Conservation (phyloP, 2,113 vertebrate species). For the Scytalopus superciliaris region DNA sequence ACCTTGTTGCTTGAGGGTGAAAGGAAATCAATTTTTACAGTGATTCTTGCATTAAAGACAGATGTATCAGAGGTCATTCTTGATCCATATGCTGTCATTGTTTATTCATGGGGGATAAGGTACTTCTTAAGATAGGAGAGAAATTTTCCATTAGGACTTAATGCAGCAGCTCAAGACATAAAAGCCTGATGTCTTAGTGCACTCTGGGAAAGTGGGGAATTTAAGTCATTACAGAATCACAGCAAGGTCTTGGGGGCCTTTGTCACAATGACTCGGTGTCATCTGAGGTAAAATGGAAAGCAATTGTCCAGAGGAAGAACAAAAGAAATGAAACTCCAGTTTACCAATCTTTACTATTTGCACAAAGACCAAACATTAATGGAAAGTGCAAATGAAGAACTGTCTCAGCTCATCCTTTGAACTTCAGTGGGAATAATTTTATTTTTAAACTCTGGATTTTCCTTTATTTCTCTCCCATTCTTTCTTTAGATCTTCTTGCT, state of each 20-base stretch:
- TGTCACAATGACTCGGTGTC: constrained; percentile 1
- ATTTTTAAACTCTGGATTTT: constrained; percentile 28
- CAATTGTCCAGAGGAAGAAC: constrained; percentile 21
- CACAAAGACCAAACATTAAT: constrained; percentile 14
- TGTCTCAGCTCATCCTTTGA: background rate
- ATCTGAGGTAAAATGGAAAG: constrained; percentile 47
- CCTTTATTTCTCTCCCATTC: background rate
- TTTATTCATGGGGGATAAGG: constrained; percentile 66
- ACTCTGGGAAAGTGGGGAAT: constrained; percentile 25
- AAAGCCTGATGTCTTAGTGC: constrained; percentile 40
- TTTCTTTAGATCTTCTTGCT: constrained; percentile 19
- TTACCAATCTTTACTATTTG: constrained; percentile 38
- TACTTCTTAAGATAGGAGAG: constrained; percentile 54
- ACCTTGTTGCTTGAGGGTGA: constrained; percentile 31
- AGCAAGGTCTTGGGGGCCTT: background rate
- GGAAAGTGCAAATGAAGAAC: constrained; percentile 18
- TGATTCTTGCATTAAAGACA: constrained; percentile 58
- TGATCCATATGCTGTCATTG: constrained; percentile 59
- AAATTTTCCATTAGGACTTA: constrained; percentile 65
- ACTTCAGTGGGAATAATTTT: constrained; percentile 3
- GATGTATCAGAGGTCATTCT: constrained; percentile 38
- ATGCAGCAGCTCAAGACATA: constrained; percentile 52
- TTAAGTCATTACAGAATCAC: constrained; percentile 27
- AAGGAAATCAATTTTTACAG: constrained; percentile 64
- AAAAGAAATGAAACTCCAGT: constrained; percentile 2